Evolutionary conservation across 2,888 invertebrate genomes (phyloP), one percentile per base, ranked within the genome.

Genomic region (Antheraea yamamai): DNA sequence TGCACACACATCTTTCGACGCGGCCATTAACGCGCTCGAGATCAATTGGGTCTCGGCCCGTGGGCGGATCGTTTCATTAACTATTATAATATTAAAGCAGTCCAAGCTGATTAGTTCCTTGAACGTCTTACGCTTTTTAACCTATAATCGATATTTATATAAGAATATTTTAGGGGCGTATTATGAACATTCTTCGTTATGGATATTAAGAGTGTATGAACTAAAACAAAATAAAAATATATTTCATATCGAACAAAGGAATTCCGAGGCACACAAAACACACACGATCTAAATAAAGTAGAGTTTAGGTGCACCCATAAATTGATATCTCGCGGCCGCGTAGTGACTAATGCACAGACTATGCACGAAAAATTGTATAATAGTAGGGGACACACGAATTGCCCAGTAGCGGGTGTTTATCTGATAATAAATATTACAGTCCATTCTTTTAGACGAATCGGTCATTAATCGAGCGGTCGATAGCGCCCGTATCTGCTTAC

Each of bases 341-440:
- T 84, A 81, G 88, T 94, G 93, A 95, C 91, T 94, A 94, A 94
- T 94, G 93, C 91, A 91, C 87, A 89, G 90, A 83, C 88, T 88
- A 90, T 89, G 89, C 90, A 88, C 85, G 82, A 86, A 85, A 87
- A 84, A 84, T 84, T 82, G 90, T 91, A 92, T 91, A 92, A 93
- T 93, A 90, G 91, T 85, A 83, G 84, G 89, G 87, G 92, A 92
- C 93, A 92, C 89, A 92, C 91, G 92, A 92, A 93, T 94, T 92
- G 91, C 90, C 92, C 94, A 86, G 95, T 95, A 95, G 95, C 94
- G 87, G 84, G 77, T 87, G 88, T 90, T 92, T 94, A 95, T 95
- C 95, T 91, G 93, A 95, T 95, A 93, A 94, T 94, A 94, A 94
- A 95, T 94, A 94, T 94, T 93, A 91, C 91, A 88, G 91, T 89